Percentiles rank a stretch among this genome's conserved stretches.
These are phyloP conservation scores for Capreolus pygargus DNA, from an alignment of 2,113 vertebrate genomes.

Conservation along the genomic window DNA sequence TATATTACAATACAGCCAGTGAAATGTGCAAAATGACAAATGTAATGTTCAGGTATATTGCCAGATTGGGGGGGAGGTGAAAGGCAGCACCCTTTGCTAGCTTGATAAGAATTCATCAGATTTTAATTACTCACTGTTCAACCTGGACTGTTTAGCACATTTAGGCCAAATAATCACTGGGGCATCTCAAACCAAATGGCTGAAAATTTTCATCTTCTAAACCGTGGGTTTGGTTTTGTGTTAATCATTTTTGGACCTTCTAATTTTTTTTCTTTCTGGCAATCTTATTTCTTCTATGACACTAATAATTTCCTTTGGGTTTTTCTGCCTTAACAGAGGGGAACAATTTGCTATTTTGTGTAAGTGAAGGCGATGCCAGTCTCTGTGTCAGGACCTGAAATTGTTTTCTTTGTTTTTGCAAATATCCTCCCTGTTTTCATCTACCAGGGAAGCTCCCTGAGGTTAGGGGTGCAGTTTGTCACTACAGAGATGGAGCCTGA, in stretches of 20 bases:
- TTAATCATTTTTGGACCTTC: constrained; percentile 68
- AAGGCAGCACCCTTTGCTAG: constrained; percentile 48
- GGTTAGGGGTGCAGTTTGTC: constrained; percentile 59
- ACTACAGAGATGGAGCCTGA: constrained; percentile 52
- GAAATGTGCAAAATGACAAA: constrained; percentile 65
- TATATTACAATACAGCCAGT: constrained; percentile 36
- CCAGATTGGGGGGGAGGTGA: constrained; percentile 43
- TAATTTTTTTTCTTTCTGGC: constrained; percentile 48
- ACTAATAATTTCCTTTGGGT: constrained; percentile 65
- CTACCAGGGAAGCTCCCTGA: constrained; percentile 20
- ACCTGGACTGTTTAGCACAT: constrained; percentile 43
- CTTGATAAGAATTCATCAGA: constrained; percentile 58
- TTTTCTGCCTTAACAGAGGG: constrained; percentile 21
- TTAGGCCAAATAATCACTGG: constrained; percentile 32
- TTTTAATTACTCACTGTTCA: constrained; percentile 55
- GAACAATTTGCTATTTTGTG: background rate
- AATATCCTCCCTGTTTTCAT: constrained; percentile 45
- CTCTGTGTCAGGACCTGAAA: background rate
- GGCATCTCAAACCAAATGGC: constrained; percentile 55
- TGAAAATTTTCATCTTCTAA: constrained; percentile 69
- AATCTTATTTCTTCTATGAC: constrained; percentile 64
- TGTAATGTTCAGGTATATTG: constrained; percentile 61
- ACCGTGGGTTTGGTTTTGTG: constrained; percentile 34
- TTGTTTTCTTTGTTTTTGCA: constrained; percentile 15
- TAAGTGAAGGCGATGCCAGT: background rate